Evolutionary conservation across 2,113 vertebrate genomes (phyloP), one percentile per base, ranked within the genome.

Genomic region (Cephalopholis sonnerati): DNA sequence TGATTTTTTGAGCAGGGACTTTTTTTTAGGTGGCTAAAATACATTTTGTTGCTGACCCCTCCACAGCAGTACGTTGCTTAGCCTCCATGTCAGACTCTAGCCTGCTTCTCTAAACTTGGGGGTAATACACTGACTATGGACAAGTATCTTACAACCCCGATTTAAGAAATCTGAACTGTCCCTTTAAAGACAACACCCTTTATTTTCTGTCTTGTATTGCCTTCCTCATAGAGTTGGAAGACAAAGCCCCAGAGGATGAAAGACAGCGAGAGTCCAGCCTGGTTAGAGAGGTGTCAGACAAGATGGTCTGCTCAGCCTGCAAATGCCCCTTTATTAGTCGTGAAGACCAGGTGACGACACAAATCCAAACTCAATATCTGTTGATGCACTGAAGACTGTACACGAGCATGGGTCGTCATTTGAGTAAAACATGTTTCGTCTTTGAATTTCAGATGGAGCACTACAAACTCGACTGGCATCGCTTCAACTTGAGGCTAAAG

Each of bases 381-480:
- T n/a, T 12, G 0, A 20, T 39, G 69, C 6, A 22, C 27, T 68
- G 12, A 65, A 62, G 13, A 32, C 18, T 6, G 66, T 22, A 53
- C 9, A 50, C 25, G 29, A 36, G 12, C 18, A 1, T 41, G 0
- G 3, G 4, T 22, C 39, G 12, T 6, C 15, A 25, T 48, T 53
- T 44, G 3, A 65, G n/a, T n/a, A 6, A 57, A 29, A 17, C 32
- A 20, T 13, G 8, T 32, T 50, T 67, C 70, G 3, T n/a, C 5
- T 24, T 64, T 24, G 18, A 74, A 54, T 58, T 62, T 25, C 79
- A 99, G 98, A 96, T 91, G 76, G 98, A 99, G 66, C 98, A 99
- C 91, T 99, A 99, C 88, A 97, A 96, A 39, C 95, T 98, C 0
- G 98, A 99, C 88, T 99, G 97, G 98, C 98, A 99, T 89, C 97